Evolutionary conservation across 2,113 vertebrate species (phyloP).

Genomic region (Ranitomeya imitator): DNA sequence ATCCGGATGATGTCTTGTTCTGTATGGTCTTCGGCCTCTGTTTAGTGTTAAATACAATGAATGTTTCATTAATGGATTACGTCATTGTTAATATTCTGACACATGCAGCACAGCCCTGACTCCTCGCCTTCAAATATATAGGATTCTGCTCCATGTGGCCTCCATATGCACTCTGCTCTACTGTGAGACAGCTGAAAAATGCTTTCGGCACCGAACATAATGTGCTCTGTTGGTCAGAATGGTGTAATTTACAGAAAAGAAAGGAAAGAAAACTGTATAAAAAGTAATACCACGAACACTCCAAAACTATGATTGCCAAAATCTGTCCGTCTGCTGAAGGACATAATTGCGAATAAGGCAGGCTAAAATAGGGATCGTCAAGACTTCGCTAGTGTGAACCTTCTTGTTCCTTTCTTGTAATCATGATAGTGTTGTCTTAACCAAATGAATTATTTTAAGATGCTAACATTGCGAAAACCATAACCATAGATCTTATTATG

Average conservation of each 20-base stretch:
- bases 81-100: slow-evolving; percentile 40
- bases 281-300: neutral
- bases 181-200: slow-evolving; percentile 7
- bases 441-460: neutral
- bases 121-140: slow-evolving; percentile 3
- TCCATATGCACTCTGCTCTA: slow-evolving; percentile 8
- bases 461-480: neutral
- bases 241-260: neutral
- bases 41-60: slow-evolving; percentile 44
- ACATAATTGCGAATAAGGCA: neutral
- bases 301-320: neutral
- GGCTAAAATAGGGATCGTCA: neutral
- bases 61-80: slow-evolving; percentile 43
- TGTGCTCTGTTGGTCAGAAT: slow-evolving; percentile 1
- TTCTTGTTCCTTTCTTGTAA: neutral
- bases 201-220: neutral
- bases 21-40: slow-evolving; percentile 16
- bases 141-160: slow-evolving; percentile 18
- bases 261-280: neutral
- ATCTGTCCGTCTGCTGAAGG: neutral
- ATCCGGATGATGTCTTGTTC: slow-evolving; percentile 28
- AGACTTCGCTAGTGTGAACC: neutral
- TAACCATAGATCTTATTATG: neutral
- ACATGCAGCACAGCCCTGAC: slow-evolving; percentile 10
- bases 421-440: neutral